Base-by-base conservation (phyloP, 2,888 invertebrate species). In the Eristalis arbustorum region DNA sequence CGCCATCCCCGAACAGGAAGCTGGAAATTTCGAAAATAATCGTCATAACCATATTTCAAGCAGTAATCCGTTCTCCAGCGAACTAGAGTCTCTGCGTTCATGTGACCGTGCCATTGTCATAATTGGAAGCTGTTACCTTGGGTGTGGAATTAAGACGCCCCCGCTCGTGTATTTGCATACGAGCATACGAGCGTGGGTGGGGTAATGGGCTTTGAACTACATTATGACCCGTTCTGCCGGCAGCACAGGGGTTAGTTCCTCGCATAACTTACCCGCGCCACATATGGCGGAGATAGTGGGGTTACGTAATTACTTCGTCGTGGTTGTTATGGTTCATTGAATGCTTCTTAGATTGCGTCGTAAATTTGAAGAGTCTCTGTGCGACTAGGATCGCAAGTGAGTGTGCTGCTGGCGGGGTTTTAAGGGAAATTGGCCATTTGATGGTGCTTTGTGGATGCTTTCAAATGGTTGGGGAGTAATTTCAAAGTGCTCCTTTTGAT, bases 71-170 rank as follows among this genome's bases (percentile, higher is more conserved):
- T 78, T 82, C 83, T 79, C 49, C 59, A 87, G 73, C 71, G 59
- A 37, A 18, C 49, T 18, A 8, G 49, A 18, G 49, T 14, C 42
- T 59, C 74, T 13, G 34, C 42, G 4, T 42, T 49, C 64, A 37
- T 62, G 72, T 49, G 56, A 63, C 72, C 72, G 57, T 69, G 80
- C n/a, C 49, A 25, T 66, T 63, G 71, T 87, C 82, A 83, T 87
- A 87, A 87, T 83, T 83, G 87, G 87, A 87, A 87, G 87, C 87
- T 87, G 87, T 87, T 87, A 79, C 87, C 83, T 83, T 82, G 75
- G 78, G 78, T 49, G 49, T 78, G 57, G 71, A 87, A 83, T 87
- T 83, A 87, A 87, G 87, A 83, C 63, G 68, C 72, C 66, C n/a
- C 82, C 66, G 37, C 73, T 49, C 63, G 37, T 63, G 62, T 63